Evolutionary conservation across 1,140 invertebrate genomes (phyloP), one percentile per base, ranked within the genome.

Genomic region (Sinella curviseta): DNA sequence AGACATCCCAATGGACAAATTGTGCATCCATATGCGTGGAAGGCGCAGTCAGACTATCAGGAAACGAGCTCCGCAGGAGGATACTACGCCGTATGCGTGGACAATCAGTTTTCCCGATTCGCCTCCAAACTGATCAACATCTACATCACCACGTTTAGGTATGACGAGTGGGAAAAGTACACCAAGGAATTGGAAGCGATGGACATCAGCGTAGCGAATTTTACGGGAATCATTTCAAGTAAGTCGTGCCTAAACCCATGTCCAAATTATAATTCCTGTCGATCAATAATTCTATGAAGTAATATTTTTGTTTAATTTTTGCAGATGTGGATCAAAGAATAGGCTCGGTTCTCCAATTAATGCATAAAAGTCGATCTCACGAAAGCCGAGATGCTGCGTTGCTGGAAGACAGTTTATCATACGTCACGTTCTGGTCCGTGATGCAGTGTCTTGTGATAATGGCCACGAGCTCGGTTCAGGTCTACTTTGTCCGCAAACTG

Each of bases 81-180:
- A 8, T 96, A 95, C 85, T 98, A 97, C 85, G 92, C 92, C n/a
- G 92, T 98, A 28, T 98, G 97, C 87, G 92, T 98, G 77, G 95
- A 98, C 86, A 98, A 98, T 88, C 94, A 96, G 84, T 96, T 97
- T 84, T 97, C 95, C 8, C 89, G 94, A 85, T 97, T 97, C 88
- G 93, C 95, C 34, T 92, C 92, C 16, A 98, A 98, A 88, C 87
- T 98, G 78, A 94, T 98, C 20, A 97, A 97, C 87, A 88, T 98
- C 30, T 98, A 98, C 85, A 90, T 98, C 1, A 96, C 95, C 0
- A 95, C 97, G 0, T 96, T 97, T 39, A 92, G 91, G 39, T 95
- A 97, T 84, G 95, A 97, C 85, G 92, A 96, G 85, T 98, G 97
- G 97, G 94, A 96, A 82, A 92, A 94, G 85, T 97, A 95, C 84